phyloP scores from a whole-genome alignment of 1,140 invertebrate species.

The Spodoptera litura region DNA sequence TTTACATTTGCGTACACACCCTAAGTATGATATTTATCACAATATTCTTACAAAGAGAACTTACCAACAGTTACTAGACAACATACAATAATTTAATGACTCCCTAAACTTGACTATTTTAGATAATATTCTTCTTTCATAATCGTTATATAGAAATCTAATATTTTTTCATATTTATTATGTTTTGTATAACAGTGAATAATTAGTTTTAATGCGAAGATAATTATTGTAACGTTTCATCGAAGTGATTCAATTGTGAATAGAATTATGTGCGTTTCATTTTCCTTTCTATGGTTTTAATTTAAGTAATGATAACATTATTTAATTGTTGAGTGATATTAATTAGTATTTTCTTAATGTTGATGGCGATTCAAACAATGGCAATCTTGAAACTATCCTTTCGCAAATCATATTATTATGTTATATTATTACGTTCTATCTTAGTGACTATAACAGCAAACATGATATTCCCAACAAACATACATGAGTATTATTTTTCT shows the following conservation, averaged over 20 bases:
- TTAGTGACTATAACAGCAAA: neutral
- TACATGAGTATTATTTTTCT: too few relatives aligned
- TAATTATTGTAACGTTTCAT: constrained; percentile 12
- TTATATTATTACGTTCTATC: too few relatives aligned
- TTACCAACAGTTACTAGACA: constrained; percentile 72
- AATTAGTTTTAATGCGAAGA: constrained; percentile 31
- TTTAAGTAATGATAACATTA: neutral
- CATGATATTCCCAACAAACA: neutral
- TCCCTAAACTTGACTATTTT: constrained; percentile 71
- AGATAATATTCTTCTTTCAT: constrained; percentile 39
- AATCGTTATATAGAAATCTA: constrained; percentile 38
- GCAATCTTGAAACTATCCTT: neutral
- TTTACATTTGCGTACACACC: constrained; percentile 64
- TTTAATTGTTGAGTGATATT: too few relatives aligned
- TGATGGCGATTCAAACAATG: neutral
- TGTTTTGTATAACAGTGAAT: constrained; percentile 45
- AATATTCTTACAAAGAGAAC: constrained; percentile 66
- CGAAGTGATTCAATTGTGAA: constrained; percentile 25
- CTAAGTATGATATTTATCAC: constrained; percentile 78
- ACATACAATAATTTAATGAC: constrained; percentile 81
- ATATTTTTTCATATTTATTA: constrained; percentile 45
- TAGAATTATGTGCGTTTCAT: constrained; percentile 16
- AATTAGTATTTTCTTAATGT: neutral
- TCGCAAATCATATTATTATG: too few relatives aligned
- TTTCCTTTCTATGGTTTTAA: neutral